phyloP scores from a whole-genome alignment of 2,888 invertebrate genomes.

The Linyphia triangularis region DNA sequence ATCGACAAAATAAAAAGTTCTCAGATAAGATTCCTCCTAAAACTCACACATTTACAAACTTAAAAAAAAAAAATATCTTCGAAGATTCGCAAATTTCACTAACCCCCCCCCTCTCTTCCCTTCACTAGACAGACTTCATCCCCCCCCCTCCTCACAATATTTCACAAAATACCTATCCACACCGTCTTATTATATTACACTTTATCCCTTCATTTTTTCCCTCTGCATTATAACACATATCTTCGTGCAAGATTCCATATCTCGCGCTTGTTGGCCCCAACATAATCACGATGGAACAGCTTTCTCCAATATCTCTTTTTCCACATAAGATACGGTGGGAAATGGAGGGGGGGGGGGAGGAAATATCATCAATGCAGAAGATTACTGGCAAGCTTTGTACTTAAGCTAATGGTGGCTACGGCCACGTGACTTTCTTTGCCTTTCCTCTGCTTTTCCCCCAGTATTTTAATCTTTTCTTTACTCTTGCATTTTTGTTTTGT shows the following conservation, averaged over 20 bases:
- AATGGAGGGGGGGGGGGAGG: conserved; percentile 4
- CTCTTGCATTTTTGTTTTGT: background rate
- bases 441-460: conserved; percentile 17
- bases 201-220: conserved; percentile 23
- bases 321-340: conserved; percentile 3
- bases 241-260: conserved; percentile 49
- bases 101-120: background rate
- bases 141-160: background rate
- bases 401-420: conserved; percentile 61
- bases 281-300: conserved; percentile 43
- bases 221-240: conserved; percentile 21
- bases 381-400: conserved; percentile 60
- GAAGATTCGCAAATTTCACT: too few relatives aligned
- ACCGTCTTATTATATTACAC: conserved; percentile 56
- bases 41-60: background rate
- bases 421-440: conserved; percentile 4
- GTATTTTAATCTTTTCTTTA: conserved; percentile 37
- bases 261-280: conserved; percentile 63
- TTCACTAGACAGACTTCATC: background rate
- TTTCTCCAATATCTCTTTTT: conserved; percentile 31
- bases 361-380: conserved; percentile 66
- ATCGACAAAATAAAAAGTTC: too few relatives aligned
- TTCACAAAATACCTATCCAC: conserved; percentile 1
- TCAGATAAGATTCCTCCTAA: background rate
- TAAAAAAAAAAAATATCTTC: too few relatives aligned